Base-by-base conservation (phyloP, 2,113 vertebrate species). In the Atherinomorus stipes region DNA sequence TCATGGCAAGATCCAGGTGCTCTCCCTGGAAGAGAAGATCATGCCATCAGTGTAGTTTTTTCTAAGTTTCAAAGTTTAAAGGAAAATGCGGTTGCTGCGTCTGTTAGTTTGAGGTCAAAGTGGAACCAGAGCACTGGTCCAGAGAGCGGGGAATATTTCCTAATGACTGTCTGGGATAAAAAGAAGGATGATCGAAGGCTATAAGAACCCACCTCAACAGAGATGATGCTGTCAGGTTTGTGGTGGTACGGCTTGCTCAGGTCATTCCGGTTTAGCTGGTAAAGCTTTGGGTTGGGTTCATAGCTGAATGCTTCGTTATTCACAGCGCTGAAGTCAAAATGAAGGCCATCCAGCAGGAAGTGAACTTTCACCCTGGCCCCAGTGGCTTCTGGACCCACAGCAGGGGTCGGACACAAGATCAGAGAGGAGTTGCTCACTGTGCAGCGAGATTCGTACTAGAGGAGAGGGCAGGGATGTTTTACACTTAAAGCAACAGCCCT, bases 211-310 rank as follows among this genome's bases (percentile, higher is more conserved):
- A 97, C 97, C 96, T 99, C 97, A 1, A 99, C 98, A 37, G 98
- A 97, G 57, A 99, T 96, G 92, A 98, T 95, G 4, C 97, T 99
- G 71, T 97, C 96, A 0, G 97, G 97, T 72, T 98, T 99, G 92
- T 99, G 96, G 23, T 96, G 94, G 90, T 97, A 99, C 0, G 97
- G 96, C 4, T 92, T 93, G 84, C 90, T 92, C 28, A 94, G 94
- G 71, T 97, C 95, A 23, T 96, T 95, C 1, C 90, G 93, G 85
- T 96, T 98, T 52, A 99, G 84, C 0, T 90, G 89, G 72, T 93
- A 94, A 34, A 99, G 93, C 38, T 84, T 88, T 0, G 98, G 97
- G 80, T 99, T 94, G 13, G 93, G 89, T 81, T 98, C 96, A 0
- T 99, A 99, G 47, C 93, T 95, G 91, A 99, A 99, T 15, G 93